Evolutionary conservation across 2,113 vertebrate genomes (phyloP).

Genomic region (Lampris megalopsis): DNA sequence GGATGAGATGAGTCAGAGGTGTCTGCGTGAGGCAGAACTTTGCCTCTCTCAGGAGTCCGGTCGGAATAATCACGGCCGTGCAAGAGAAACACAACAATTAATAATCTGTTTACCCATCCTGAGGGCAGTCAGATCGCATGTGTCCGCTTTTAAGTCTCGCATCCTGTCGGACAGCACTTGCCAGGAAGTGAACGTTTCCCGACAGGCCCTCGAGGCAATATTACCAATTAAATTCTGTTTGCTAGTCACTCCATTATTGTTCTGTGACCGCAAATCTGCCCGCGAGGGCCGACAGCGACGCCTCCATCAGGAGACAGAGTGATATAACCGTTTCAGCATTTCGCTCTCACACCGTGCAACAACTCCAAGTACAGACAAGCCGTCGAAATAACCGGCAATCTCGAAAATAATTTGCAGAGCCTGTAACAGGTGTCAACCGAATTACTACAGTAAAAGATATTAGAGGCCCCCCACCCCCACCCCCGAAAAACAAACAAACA

Average conservation of each 20-base stretch:
- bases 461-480: not conserved
- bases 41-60: not conserved
- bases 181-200: conserved; percentile 10
- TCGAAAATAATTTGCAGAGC: conserved; percentile 29
- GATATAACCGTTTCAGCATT: conserved; percentile 50
- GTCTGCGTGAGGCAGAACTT: not conserved
- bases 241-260: conserved; percentile 35
- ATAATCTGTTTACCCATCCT: conserved; percentile 25
- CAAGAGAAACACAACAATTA: conserved; percentile 8
- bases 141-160: conserved; percentile 29
- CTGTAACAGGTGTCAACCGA: conserved; percentile 6
- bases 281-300: conserved; percentile 49
- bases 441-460: conserved; percentile 22
- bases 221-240: conserved; percentile 50
- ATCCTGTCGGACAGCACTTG: conserved; percentile 20
- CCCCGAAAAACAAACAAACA: not conserved
- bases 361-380: conserved; percentile 28
- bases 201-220: conserved; percentile 52
- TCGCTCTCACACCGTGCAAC: not conserved
- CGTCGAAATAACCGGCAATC: conserved; percentile 35
- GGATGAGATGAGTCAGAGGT: not conserved
- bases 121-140: conserved; percentile 40
- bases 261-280: conserved; percentile 53
- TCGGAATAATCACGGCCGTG: not conserved
- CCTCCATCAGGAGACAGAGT: conserved; percentile 39